A percentile compares a stretch with the other conserved stretches of the same genome.
Evolutionary conservation across 2,113 vertebrate species (phyloP).

Genomic region (Zapus hudsonius): DNA sequence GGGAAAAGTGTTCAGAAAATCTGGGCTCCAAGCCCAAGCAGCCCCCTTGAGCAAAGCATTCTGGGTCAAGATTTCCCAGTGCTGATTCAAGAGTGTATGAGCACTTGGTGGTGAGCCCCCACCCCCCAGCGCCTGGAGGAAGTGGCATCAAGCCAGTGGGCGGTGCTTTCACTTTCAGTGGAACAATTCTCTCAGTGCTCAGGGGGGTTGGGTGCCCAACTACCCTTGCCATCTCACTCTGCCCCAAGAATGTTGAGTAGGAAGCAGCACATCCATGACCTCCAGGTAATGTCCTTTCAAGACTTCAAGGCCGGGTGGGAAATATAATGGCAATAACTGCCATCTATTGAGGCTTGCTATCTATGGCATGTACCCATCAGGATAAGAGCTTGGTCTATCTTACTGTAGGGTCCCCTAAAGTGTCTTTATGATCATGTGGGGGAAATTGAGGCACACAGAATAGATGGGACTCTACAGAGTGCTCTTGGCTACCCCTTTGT

Average conservation of each 20-base stretch:
- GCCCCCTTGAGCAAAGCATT: conserved; percentile 48
- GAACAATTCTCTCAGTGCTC: neutral
- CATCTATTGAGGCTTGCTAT: neutral
- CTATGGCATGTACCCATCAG: neutral
- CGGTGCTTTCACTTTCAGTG: conserved; percentile 46
- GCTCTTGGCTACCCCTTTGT: neutral
- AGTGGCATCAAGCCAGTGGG: conserved; percentile 22
- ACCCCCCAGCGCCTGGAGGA: conserved; percentile 15
- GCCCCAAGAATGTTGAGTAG: neutral
- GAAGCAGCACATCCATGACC: neutral
- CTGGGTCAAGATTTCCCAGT: conserved; percentile 47
- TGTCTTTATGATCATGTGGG: neutral
- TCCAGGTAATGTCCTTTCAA: neutral
- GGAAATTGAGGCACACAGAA: too few species aligned
- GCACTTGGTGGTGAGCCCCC: neutral
- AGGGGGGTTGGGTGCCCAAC: neutral
- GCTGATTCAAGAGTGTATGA: conserved; percentile 42
- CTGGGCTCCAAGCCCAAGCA: conserved; percentile 23
- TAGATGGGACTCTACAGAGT: neutral
- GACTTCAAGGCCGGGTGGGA: neutral
- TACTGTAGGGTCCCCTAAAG: neutral
- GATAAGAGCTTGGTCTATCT: neutral
- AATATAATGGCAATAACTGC: neutral
- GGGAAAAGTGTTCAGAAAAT: neutral
- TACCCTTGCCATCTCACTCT: neutral